Evolutionary conservation across 1,140 invertebrate genomes (phyloP), one percentile per base, ranked within the genome.

Genomic region (Gonioctena quinquepunctata): DNA sequence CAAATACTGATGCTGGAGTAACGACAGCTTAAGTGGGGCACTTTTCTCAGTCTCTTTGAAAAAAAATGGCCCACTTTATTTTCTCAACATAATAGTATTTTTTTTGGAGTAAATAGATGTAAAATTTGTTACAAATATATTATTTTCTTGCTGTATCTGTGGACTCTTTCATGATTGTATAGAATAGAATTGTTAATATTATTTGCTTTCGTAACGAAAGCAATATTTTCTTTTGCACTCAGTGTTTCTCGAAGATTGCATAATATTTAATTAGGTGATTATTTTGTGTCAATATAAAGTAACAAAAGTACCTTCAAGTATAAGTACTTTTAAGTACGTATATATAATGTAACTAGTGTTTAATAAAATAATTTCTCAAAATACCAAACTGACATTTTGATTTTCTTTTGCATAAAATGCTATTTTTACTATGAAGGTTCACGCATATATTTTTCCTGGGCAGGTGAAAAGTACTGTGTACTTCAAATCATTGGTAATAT

Each of bases 1-100:
- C 69, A 76, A 76, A 71, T 77, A 72, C 49, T 74, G 76, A 71
- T 77, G 71, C 49, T 74, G 76, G 75, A 73, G 74, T 78, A 66
- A 69, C 74, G 48, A 60, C 77, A 72, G 59, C 71, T 71, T 73
- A 71, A 75, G 54, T 23, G 65, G 73, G 66, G 69, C 69, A 56
- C 63, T 49, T 66, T 56, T 72, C 67, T 62, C 66, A 56, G 48
- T 68, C n/a, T n/a, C n/a, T n/a, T n/a, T n/a, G 60, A 71, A 48
- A 42, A 48, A n/a, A 48, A 48, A 64, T 19, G 3, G 42, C 8
- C 42, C 42, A 48, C 13, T 22, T 21, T 21, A 48, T 19, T 48
- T 21, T 22, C 23, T 48, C n/a, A 23, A n/a, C 21, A 48, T 48
- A 19, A 23, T n/a, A 13, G 16, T 11, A 13, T 11, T 42, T 66